A percentile compares a stretch with the other conserved stretches of the same genome.
These are phyloP conservation scores for Pterostichus madidus DNA, from an alignment of 2,888 invertebrate species.

Conservation along the genomic window DNA sequence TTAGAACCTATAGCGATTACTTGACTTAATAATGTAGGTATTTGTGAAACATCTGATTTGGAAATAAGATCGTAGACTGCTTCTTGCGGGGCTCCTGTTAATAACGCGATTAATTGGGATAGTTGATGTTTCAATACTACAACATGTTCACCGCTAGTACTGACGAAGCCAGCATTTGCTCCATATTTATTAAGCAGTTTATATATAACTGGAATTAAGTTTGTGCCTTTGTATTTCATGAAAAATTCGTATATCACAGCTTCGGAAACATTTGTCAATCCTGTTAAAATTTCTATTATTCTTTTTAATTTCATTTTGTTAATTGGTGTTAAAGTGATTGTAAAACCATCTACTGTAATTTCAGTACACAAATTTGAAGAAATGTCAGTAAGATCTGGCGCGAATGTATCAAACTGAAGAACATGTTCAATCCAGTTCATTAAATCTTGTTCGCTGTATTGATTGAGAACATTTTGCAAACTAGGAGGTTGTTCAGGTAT, in stretches of 20 bases:
- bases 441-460: neutral
- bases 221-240: neutral
- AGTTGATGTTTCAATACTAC: constrained; percentile 7
- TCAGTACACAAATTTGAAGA: neutral
- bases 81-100: neutral
- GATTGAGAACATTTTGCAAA: neutral
- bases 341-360: constrained; percentile 7
- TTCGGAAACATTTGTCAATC: neutral
- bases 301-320: constrained; percentile 7
- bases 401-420: neutral
- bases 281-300: constrained; percentile 9
- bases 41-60: neutral
- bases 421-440: neutral
- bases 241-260: constrained; percentile 1
- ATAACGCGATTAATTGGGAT: neutral
- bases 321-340: constrained; percentile 11
- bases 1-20: neutral
- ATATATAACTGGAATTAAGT: neutral
- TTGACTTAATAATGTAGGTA: neutral
- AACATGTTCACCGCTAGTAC: neutral
- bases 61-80: neutral
- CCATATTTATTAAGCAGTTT: neutral
- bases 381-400: neutral
- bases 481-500: neutral
- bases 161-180: neutral